Conservation (phyloP, 2,888 invertebrate species). For the Platycnemis pennipes region DNA sequence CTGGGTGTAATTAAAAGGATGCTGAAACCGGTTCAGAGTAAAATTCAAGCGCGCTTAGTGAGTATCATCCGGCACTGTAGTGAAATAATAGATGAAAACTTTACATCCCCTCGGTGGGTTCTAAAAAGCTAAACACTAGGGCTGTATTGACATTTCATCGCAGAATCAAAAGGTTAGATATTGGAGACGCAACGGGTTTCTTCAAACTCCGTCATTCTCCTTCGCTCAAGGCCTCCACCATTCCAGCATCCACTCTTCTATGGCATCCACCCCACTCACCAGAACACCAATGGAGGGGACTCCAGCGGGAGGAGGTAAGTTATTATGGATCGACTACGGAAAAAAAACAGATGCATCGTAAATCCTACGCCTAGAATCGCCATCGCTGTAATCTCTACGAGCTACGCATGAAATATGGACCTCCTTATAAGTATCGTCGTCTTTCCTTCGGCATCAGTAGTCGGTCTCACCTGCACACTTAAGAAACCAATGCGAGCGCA, state of each 20-base stretch:
- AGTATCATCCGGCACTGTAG: neutral
- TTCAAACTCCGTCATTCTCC: neutral
- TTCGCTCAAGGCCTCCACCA: constrained; percentile 4
- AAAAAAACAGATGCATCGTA: neutral
- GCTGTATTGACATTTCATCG: neutral
- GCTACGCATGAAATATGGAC: neutral
- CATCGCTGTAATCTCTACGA: constrained; percentile 11
- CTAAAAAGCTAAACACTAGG: neutral
- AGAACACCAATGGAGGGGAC: neutral
- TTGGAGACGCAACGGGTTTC: neutral
- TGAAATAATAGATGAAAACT: neutral
- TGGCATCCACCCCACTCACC: neutral
- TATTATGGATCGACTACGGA: neutral
- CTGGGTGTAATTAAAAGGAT: no score
- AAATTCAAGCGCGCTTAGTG: neutral
- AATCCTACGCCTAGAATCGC: neutral
- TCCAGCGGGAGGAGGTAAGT: neutral
- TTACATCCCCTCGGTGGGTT: neutral
- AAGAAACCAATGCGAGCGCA: neutral
- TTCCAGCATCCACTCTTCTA: neutral
- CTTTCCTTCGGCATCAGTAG: neutral
- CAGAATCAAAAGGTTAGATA: neutral
- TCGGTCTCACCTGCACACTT: neutral
- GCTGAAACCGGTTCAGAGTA: neutral
- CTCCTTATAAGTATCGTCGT: constrained; percentile 1